These are phyloP conservation scores for Apamea anceps DNA, from an alignment of 2,888 invertebrate species.

Conservation along the genomic window DNA sequence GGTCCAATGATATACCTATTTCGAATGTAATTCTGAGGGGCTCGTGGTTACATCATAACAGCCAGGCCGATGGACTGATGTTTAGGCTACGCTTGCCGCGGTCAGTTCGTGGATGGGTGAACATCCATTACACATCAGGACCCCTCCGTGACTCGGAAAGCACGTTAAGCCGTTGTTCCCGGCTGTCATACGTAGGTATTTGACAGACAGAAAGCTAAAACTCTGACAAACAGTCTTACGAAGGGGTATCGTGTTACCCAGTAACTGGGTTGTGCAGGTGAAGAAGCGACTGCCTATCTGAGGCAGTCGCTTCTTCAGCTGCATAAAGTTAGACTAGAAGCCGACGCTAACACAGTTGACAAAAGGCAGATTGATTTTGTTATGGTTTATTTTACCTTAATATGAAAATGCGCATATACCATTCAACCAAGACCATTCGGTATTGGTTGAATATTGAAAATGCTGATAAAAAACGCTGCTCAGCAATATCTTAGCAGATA, in stretches of 20 bases:
- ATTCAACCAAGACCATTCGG: neutral
- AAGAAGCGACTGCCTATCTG: too few relatives aligned
- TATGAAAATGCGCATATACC: neutral
- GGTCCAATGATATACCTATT: constrained; percentile 45
- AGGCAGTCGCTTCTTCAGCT: neutral
- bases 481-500: neutral
- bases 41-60: neutral
- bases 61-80: neutral
- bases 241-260: neutral
- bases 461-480: neutral
- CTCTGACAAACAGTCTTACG: neutral
- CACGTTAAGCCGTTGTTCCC: neutral
- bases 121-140: neutral
- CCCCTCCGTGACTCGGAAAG: neutral
- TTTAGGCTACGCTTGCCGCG: neutral
- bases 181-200: neutral
- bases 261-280: neutral
- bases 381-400: neutral
- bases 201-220: neutral
- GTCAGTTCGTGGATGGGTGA: too few relatives aligned
- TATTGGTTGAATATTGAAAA: neutral
- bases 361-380: neutral
- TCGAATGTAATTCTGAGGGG: neutral
- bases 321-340: neutral
- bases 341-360: neutral